Conservation (phyloP, 2,113 vertebrate species). For the Terrapene triunguis region DNA sequence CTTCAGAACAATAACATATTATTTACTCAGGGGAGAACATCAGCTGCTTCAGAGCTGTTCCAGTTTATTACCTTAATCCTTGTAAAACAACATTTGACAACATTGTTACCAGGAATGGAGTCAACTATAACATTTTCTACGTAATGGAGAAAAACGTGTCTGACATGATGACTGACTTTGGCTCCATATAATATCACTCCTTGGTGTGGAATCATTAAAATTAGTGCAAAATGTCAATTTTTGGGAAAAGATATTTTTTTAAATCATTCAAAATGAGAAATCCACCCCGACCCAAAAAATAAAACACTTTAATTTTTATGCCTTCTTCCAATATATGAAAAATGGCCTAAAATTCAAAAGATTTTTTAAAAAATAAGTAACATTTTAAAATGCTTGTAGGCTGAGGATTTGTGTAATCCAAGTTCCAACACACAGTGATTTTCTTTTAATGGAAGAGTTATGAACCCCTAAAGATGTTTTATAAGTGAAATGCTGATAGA, state of each 20-base stretch:
- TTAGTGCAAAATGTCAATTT: not conserved
- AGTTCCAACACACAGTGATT: not conserved
- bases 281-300: not conserved
- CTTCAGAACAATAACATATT: not conserved
- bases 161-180: not conserved
- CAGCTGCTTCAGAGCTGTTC: not conserved
- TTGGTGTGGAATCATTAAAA: not conserved
- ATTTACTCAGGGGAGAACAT: slow-evolving; percentile 23
- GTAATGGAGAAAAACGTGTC: not conserved
- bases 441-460: not conserved
- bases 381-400: not conserved
- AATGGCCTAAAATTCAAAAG: not conserved
- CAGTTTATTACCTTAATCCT: slow-evolving; percentile 9
- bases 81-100: slow-evolving; percentile 21
- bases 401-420: not conserved
- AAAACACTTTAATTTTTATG: not conserved
- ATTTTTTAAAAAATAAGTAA: not conserved
- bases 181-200: not conserved
- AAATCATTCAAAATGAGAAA: not conserved
- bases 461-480: not conserved
- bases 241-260: not conserved
- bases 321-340: not conserved
- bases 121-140: not conserved
- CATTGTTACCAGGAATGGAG: slow-evolving; percentile 6
- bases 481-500: not conserved